A percentile compares a stretch with the other conserved stretches of the same genome.
Conservation (phyloP, 2,888 invertebrate genomes). For the Archips crataeganus region DNA sequence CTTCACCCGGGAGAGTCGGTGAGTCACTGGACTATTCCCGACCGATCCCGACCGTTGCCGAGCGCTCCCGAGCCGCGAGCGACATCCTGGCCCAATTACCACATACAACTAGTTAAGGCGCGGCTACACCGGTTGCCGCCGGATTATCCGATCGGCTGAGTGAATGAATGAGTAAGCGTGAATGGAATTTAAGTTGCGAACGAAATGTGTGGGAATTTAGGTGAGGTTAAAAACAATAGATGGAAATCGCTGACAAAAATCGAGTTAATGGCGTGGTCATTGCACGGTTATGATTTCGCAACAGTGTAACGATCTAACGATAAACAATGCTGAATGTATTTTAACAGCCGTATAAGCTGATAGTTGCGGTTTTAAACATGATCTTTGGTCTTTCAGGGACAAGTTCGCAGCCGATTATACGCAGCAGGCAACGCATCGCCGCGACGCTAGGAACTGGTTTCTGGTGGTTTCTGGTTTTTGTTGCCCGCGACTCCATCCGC, state of each 20-base stretch:
- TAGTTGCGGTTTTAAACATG: background rate
- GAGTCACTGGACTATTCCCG: constrained; percentile 78
- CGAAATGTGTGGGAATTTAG: constrained; percentile 28
- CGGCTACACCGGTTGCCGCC: constrained; percentile 34
- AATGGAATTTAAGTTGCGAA: constrained; percentile 37
- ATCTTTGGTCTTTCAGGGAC: background rate
- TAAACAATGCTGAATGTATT: background rate
- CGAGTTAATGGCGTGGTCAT: background rate
- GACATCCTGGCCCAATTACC: constrained; percentile 43
- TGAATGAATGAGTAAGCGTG: constrained; percentile 40
- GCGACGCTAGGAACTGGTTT: no score
- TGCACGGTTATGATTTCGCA: background rate
- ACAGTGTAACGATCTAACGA: background rate
- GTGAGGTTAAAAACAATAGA: constrained; percentile 21
- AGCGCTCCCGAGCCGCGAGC: constrained; percentile 19
- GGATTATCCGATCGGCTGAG: constrained; percentile 36
- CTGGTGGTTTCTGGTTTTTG: no score
- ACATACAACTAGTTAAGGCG: constrained; percentile 42
- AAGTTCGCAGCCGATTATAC: background rate
- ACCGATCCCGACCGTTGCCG: constrained; percentile 29
- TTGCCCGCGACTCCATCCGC: no score
- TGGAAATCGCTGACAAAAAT: background rate
- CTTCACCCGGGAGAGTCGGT: constrained; percentile 34
- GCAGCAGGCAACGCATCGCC: no score
- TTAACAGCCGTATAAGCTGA: background rate